Conservation (phyloP, 2,888 invertebrate species). For the Aspidiotus rigidus region DNA sequence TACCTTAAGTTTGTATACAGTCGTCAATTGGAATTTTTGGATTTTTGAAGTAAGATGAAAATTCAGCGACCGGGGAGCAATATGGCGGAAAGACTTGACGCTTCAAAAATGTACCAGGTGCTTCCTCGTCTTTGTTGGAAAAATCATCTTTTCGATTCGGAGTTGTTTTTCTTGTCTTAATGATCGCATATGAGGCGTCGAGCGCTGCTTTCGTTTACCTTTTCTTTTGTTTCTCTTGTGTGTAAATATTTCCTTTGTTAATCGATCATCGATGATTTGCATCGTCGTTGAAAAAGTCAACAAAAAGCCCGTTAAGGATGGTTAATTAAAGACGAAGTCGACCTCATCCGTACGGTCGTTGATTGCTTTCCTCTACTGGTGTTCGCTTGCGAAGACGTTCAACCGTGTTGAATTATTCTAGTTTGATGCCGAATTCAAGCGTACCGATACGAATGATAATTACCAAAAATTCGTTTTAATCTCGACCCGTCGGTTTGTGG, state of each 20-base stretch:
- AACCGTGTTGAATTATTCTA: background rate
- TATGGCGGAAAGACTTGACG: no score
- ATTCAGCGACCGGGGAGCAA: no score
- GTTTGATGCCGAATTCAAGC: background rate
- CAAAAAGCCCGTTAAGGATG: conserved; percentile 9
- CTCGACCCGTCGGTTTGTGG: no score
- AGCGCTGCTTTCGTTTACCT: background rate
- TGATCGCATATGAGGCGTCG: background rate
- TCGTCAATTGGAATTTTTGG: no score
- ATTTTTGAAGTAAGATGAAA: no score
- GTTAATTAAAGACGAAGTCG: conserved; percentile 12
- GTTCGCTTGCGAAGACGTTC: background rate
- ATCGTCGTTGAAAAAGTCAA: background rate
- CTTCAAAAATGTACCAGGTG: no score
- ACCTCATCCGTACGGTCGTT: conserved; percentile 8
- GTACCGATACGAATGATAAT: conserved; percentile 7
- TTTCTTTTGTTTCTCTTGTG: background rate
- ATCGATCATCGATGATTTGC: conserved; percentile 2
- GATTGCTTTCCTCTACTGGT: background rate
- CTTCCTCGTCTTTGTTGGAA: background rate
- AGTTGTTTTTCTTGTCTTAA: background rate
- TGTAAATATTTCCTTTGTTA: background rate
- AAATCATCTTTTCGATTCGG: background rate
- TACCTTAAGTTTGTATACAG: no score
- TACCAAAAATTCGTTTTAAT: background rate